phyloP scores from a whole-genome alignment of 2,888 invertebrate species.

The Phrixothrix hirtus region DNA sequence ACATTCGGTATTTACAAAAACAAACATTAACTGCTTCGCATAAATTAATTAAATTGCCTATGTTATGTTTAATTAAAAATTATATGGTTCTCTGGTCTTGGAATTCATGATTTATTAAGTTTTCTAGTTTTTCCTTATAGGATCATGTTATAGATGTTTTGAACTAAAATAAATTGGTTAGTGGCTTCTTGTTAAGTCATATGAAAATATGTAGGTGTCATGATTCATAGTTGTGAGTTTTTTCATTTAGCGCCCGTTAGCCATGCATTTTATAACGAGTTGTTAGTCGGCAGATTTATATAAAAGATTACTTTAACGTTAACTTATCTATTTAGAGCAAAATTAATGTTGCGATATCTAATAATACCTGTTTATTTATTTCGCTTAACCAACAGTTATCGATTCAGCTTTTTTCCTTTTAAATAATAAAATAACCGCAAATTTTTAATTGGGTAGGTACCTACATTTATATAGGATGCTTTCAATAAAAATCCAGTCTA shows the following conservation, averaged over 20 bases:
- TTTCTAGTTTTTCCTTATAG: conserved; percentile 14
- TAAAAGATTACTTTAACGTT: conserved; percentile 14
- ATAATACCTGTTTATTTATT: conserved; percentile 8
- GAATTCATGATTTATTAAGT: conserved; percentile 11
- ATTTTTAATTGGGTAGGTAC: neutral
- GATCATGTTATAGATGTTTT: conserved; percentile 5
- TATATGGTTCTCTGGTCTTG: neutral
- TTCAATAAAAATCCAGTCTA: too few relatives aligned
- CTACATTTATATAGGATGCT: too few relatives aligned
- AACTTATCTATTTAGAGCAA: conserved; percentile 23
- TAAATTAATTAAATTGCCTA: neutral
- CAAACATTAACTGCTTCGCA: neutral
- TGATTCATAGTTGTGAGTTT: conserved; percentile 18
- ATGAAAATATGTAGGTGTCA: conserved; percentile 21
- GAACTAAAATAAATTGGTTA: conserved; percentile 15
- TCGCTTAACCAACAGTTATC: neutral
- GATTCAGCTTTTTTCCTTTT: too few relatives aligned
- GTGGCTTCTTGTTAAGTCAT: conserved; percentile 17
- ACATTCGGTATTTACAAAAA: too few relatives aligned
- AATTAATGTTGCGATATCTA: conserved; percentile 8
- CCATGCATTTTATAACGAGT: conserved; percentile 10
- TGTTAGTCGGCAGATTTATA: conserved; percentile 12
- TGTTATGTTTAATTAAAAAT: neutral
- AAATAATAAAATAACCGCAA: too few relatives aligned
- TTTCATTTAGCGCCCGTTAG: conserved; percentile 18